Percentiles rank a stretch among this genome's conserved stretches.
Evolutionary conservation across 2,888 invertebrate genomes (phyloP).

Genomic region (Drepanosiphum platanoidis): DNA sequence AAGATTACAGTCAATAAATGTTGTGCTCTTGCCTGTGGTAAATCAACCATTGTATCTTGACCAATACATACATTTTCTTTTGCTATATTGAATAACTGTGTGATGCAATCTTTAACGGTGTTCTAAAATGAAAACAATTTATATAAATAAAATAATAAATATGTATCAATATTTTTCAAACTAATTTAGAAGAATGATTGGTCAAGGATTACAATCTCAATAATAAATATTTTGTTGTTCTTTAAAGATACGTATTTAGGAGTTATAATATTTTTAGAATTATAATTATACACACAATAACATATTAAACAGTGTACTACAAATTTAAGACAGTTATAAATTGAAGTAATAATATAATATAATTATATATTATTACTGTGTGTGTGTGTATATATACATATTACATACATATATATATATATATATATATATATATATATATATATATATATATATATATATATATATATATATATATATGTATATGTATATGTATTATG

Average conservation of each 20-base stretch:
- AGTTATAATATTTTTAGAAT: neutral
- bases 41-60: constrained; percentile 67
- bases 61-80: constrained; percentile 66
- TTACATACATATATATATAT: constrained; percentile 64
- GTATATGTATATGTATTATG: too few species aligned
- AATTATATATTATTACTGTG: too few species aligned
- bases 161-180: too few species aligned
- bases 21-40: constrained; percentile 74
- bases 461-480: too few species aligned
- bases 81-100: constrained; percentile 56
- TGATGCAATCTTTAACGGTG: constrained; percentile 33
- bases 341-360: too few species aligned
- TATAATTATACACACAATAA: neutral
- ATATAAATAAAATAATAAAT: neutral
- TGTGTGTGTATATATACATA: neutral
- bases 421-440: too few species aligned
- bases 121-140: constrained; percentile 36
- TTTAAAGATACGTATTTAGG: too few species aligned
- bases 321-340: neutral
- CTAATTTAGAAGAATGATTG: too few species aligned
- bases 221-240: neutral
- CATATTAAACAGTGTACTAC: neutral
- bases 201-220: too few species aligned
- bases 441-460: too few species aligned
- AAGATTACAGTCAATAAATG: constrained; percentile 72